Percentiles rank a stretch among this genome's conserved stretches.
phyloP scores from a whole-genome alignment of 2,888 invertebrate genomes.

The Cataglyphis albicans region DNA sequence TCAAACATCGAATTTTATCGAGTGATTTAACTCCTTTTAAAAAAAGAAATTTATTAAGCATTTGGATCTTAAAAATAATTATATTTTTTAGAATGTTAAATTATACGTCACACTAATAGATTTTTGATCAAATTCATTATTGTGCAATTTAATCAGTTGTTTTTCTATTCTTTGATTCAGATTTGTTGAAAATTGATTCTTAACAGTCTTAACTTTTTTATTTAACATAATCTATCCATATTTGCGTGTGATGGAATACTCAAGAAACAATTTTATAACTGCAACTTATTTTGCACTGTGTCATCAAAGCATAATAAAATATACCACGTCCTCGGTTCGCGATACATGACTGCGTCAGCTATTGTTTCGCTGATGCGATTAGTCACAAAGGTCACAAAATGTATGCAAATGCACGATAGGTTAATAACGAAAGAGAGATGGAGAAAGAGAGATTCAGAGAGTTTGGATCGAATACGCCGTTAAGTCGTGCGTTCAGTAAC shows the following conservation, averaged over 20 bases:
- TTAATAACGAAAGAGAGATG: slow-evolving; percentile 23
- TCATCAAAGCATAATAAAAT: slow-evolving; percentile 25
- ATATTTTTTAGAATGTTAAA: neutral
- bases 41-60: neutral
- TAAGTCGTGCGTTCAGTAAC: slow-evolving; percentile 58
- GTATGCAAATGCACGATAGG: slow-evolving; percentile 2
- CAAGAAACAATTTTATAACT: slow-evolving; percentile 19
- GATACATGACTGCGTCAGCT: slow-evolving; percentile 7
- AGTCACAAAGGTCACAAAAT: slow-evolving; percentile 31
- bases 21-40: neutral
- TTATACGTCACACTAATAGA: neutral
- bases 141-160: neutral
- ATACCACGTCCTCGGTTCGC: neutral
- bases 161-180: neutral
- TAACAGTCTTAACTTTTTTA: neutral
- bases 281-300: neutral
- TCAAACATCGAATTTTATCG: neutral
- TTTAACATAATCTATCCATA: neutral
- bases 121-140: neutral
- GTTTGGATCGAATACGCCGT: slow-evolving; percentile 38
- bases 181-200: slow-evolving; percentile 7
- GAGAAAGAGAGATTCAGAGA: neutral
- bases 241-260: neutral
- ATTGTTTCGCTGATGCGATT: slow-evolving; percentile 36
- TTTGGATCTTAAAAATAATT: neutral